A percentile compares a stretch with the other conserved stretches of the same genome.
These are phyloP conservation scores for Orchestes rusci DNA, from an alignment of 2,888 invertebrate genomes.

Conservation along the genomic window DNA sequence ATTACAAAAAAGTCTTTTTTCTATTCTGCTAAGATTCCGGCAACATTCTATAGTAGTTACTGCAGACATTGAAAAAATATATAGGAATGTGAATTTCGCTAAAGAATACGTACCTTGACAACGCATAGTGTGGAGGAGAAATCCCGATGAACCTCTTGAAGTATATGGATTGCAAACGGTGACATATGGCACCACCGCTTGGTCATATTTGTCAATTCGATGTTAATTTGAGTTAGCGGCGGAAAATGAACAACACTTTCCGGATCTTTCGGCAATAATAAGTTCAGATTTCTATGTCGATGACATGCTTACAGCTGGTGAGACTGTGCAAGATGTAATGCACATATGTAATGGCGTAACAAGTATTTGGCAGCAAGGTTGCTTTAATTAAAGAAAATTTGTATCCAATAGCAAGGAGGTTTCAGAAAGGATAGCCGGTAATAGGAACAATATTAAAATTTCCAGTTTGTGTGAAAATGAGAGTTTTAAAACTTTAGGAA, in stretches of 20 bases:
- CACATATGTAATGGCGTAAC: no score
- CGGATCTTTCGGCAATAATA: not conserved
- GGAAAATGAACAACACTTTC: not conserved
- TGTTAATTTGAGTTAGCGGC: no score
- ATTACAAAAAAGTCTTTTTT: no score
- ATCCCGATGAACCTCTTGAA: no score
- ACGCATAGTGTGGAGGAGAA: not conserved
- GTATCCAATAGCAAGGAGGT: not conserved
- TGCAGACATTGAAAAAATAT: constrained; percentile 12
- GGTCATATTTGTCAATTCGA: no score
- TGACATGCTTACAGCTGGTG: no score
- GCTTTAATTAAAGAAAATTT: constrained; percentile 1
- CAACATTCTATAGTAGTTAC: not conserved
- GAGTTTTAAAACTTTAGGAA: constrained; percentile 1
- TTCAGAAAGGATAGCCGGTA: not conserved
- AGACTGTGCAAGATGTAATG: no score
- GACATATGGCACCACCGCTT: no score
- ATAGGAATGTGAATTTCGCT: constrained; percentile 6
- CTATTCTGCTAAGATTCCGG: constrained; percentile 4
- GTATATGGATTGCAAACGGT: no score
- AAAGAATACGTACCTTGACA: not conserved
- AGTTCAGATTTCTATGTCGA: constrained; percentile 1
- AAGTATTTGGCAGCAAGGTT: no score
- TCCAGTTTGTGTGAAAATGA: no score
- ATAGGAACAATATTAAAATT: no score